Percentiles rank a stretch among this genome's conserved stretches.
These are phyloP conservation scores for Trachymyrmex cornetzi DNA, from an alignment of 1,140 invertebrate genomes.

Conservation along the genomic window DNA sequence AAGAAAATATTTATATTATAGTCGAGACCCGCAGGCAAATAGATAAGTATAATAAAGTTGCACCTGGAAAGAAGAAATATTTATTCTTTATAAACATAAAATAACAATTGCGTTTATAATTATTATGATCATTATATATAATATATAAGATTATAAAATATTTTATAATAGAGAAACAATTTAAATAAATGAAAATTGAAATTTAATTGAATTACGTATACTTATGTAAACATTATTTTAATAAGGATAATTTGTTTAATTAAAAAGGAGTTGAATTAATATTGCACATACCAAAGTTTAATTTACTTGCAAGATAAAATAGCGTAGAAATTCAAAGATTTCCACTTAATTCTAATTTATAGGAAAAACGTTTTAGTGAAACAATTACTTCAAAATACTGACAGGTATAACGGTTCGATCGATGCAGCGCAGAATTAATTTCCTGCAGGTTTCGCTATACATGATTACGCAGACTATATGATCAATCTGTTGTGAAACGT, in stretches of 20 bases:
- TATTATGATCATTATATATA: not conserved
- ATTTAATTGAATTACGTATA: not conserved
- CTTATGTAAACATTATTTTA: not conserved
- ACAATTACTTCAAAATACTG: slow-evolving; percentile 41
- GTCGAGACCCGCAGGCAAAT: not conserved
- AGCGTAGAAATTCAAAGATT: not conserved
- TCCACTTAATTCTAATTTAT: not conserved
- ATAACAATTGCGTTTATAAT: not conserved
- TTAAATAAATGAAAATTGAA: not conserved
- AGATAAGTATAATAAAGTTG: not conserved
- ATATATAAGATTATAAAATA: not conserved
- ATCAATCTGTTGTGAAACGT: slow-evolving; percentile 59
- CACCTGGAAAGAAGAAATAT: not conserved
- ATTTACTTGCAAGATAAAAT: not conserved
- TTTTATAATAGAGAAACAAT: not conserved
- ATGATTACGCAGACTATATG: slow-evolving; percentile 12
- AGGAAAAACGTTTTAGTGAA: slow-evolving; percentile 3
- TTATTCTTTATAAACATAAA: not conserved
- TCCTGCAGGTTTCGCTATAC: slow-evolving; percentile 44
- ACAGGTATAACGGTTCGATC: not conserved
- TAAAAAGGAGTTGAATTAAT: not conserved
- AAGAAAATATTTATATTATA: not conserved
- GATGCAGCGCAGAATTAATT: slow-evolving; percentile 50
- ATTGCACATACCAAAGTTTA: too few species aligned
- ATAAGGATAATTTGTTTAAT: not conserved